Percentiles rank a stretch among this genome's conserved stretches.
phyloP scores from a whole-genome alignment of 2,113 vertebrate species.

The Rhinolophus ferrumequinum region DNA sequence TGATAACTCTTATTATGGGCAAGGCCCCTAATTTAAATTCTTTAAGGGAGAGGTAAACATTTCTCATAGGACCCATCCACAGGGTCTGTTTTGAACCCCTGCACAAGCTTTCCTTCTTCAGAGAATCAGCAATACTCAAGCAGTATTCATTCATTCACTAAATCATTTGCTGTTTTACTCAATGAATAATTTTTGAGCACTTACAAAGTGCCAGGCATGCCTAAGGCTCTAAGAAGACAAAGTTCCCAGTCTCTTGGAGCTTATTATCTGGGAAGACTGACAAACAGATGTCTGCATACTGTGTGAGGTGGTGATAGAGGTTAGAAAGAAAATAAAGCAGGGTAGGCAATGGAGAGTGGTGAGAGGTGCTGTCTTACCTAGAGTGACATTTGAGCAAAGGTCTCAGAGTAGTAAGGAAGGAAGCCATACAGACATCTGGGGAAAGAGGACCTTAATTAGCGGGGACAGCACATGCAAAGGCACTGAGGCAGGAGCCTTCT shows the following conservation, averaged over 20 bases:
- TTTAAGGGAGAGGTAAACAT: background rate
- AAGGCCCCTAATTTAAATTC: background rate
- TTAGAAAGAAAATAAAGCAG: background rate
- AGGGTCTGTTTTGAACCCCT: background rate
- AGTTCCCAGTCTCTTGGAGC: background rate
- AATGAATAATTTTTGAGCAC: background rate
- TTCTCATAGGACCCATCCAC: background rate
- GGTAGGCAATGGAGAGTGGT: background rate
- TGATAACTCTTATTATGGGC: background rate
- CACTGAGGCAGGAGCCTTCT: background rate
- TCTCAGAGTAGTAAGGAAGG: background rate
- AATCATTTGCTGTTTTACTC: background rate
- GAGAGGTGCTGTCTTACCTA: background rate
- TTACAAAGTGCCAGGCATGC: background rate
- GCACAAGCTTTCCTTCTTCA: background rate
- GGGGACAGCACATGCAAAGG: background rate
- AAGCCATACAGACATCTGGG: background rate
- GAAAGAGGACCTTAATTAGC: background rate
- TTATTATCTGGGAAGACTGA: background rate
- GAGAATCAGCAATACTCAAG: background rate
- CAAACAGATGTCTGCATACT: background rate
- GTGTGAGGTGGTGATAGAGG: rapidly evolving
- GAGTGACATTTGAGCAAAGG: background rate
- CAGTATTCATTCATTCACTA: background rate
- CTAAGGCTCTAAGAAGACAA: background rate